phyloP scores from a whole-genome alignment of 2,888 invertebrate genomes.

The Fabriciana adippe region DNA sequence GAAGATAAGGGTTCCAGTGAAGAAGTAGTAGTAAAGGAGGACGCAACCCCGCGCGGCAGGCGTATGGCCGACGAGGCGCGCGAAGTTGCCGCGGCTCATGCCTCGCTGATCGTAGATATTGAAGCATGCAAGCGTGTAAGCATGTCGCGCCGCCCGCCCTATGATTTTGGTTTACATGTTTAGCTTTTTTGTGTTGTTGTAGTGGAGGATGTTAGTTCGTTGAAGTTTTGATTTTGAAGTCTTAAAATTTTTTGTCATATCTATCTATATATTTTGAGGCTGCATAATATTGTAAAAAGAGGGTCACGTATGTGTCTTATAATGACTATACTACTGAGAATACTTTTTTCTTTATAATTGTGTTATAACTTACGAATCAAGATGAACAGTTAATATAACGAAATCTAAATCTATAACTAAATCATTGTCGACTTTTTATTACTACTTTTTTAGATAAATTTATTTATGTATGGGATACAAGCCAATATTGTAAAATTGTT shows the following conservation, averaged over 20 bases:
- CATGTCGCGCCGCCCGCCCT: slow-evolving; percentile 80
- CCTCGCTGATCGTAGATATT: slow-evolving; percentile 80
- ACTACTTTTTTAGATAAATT: too few relatives aligned
- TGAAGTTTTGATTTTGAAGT: slow-evolving; percentile 3
- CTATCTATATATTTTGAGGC: not conserved
- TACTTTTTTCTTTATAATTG: too few relatives aligned
- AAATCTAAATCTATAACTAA: too few relatives aligned
- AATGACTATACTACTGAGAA: too few relatives aligned
- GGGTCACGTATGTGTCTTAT: too few relatives aligned
- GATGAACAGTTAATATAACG: too few relatives aligned
- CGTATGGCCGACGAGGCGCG: slow-evolving; percentile 77
- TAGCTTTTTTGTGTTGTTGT: slow-evolving; percentile 45
- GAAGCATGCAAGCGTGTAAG: slow-evolving; percentile 88
- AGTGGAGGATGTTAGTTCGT: slow-evolving; percentile 19
- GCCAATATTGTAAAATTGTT: too few relatives aligned
- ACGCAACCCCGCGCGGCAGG: slow-evolving; percentile 70
- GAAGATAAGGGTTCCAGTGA: slow-evolving; percentile 60
- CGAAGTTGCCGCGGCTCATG: slow-evolving; percentile 78
- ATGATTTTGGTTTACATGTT: slow-evolving; percentile 48
- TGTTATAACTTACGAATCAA: too few relatives aligned
- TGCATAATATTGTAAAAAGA: not conserved
- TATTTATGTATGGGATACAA: too few relatives aligned
- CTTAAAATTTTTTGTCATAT: not conserved
- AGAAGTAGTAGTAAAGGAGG: slow-evolving; percentile 76
- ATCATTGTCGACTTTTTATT: too few relatives aligned